phyloP scores from a whole-genome alignment of 2,797 vertebrate species.

The Pipistrellus pygmaeus region DNA sequence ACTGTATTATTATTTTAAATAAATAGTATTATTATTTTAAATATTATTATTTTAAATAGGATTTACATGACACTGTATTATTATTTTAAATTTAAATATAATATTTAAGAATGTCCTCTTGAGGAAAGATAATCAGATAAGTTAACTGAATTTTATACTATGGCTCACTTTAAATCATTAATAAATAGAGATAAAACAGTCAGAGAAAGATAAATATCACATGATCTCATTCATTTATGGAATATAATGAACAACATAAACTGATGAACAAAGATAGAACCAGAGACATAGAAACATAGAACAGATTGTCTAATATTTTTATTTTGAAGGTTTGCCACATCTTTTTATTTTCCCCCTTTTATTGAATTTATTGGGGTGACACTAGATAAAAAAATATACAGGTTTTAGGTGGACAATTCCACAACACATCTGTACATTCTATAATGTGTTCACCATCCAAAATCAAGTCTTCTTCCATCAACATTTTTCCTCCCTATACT shows the following conservation, averaged over 20 bases:
- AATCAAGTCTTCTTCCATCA: background rate
- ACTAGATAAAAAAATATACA: background rate
- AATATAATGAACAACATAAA: too few species aligned
- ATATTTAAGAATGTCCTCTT: slow-evolving; percentile 11
- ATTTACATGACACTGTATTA: background rate
- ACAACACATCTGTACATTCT: background rate
- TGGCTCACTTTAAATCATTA: slow-evolving; percentile 8
- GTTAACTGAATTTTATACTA: background rate
- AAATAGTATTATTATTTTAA: background rate
- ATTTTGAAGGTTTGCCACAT: background rate
- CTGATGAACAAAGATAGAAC: too few species aligned
- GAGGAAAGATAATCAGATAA: background rate
- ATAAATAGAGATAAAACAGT: background rate
- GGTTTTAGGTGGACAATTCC: background rate
- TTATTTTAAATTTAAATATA: background rate
- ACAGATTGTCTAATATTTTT: background rate
- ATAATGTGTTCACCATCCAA: background rate
- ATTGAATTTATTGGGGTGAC: background rate
- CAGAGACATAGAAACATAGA: too few species aligned
- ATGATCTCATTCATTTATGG: too few species aligned
- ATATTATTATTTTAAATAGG: background rate
- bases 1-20: background rate
- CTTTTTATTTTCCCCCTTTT: background rate
- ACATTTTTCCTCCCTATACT: background rate
- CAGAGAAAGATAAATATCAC: too few species aligned